Base-by-base conservation (phyloP, 2,888 invertebrate species). In the Caenorhabditis becei region DNA sequence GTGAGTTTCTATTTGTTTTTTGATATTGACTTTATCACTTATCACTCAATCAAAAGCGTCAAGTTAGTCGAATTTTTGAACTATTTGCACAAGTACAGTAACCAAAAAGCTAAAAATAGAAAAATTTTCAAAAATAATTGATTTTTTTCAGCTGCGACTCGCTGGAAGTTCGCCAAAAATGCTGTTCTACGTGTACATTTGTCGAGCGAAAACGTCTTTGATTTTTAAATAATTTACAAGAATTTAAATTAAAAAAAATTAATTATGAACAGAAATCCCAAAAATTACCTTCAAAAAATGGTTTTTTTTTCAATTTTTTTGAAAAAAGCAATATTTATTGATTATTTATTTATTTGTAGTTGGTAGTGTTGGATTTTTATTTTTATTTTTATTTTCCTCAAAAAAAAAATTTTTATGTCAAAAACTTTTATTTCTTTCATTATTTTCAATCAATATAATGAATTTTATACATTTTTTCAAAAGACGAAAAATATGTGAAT, bases 81-180 rank as follows among this genome's bases (percentile, higher is more conserved):
- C 14, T 10, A 44, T 75, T 75, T 53, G 49, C 51, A n/a, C 54
- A 16, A 1, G 11, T 63, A 72, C 63, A 28, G 72, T 72, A 58
- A 56, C n/a, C n/a, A n/a, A n/a, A n/a, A n/a, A n/a, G n/a, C 32
- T 32, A 7, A 32, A 54, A 54, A 54, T 24, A 7, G 58, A 16
- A 58, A 37, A 24, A 35, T 41, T 41, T 23, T 20, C 0, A 23
- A 41, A 18, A 59, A 37, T 41, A n/a, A 41, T 41, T 14, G 14
- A 41, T 41, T 41, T 41, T 49, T 84, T 88, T 72, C 78, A 89
- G 89, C 10, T 89, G 89, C 66, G 87, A 88, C 47, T 83, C 87
- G 37, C 65, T 82, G 59, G 85, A 87, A 79, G 88, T 88, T 35
- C 82, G 87, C 49, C 83, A 84, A 70, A 82, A 86, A 69, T 89